These are phyloP conservation scores for Laspeyria flexula DNA, from an alignment of 2,888 invertebrate genomes.

Conservation along the genomic window DNA sequence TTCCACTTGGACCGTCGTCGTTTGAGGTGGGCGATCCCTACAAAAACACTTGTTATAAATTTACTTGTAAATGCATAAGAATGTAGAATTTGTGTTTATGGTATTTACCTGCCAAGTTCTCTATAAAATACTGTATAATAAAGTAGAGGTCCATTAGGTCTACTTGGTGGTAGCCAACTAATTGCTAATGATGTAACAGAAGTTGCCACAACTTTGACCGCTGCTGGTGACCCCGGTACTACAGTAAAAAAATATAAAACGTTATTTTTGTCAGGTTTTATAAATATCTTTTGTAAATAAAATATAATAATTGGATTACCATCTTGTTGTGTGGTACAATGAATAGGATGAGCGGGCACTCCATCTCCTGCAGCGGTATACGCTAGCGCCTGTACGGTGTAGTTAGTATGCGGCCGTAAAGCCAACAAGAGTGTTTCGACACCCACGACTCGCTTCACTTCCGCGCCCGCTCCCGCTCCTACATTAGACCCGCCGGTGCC, in stretches of 20 bases:
- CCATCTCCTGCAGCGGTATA: constrained; percentile 95
- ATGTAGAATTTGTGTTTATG: no score
- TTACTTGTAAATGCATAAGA: background rate
- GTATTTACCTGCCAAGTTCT: constrained; percentile 88
- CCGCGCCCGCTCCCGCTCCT: constrained; percentile 79
- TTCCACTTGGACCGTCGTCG: constrained; percentile 76
- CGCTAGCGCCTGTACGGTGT: constrained; percentile 93
- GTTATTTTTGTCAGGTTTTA: background rate
- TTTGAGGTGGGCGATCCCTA: constrained; percentile 80
- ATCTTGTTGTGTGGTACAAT: constrained; percentile 94
- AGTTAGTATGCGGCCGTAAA: constrained; percentile 93
- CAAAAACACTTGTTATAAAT: constrained; percentile 3
- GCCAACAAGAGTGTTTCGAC: constrained; percentile 93
- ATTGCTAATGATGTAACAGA: constrained; percentile 93
- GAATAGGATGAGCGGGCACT: constrained; percentile 90
- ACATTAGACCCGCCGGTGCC: constrained; percentile 57
- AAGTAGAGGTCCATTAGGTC: constrained; percentile 92
- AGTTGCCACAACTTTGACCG: constrained; percentile 93
- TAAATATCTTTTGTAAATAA: constrained; percentile 1
- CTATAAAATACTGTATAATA: constrained; percentile 93
- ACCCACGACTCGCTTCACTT: constrained; percentile 92
- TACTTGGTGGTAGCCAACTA: constrained; percentile 93
- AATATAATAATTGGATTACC: constrained; percentile 76
- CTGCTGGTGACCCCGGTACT: constrained; percentile 95
- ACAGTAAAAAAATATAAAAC: constrained; percentile 15